Evolutionary conservation across 1,140 invertebrate genomes (phyloP).

Genomic region (Subanguina moxae): DNA sequence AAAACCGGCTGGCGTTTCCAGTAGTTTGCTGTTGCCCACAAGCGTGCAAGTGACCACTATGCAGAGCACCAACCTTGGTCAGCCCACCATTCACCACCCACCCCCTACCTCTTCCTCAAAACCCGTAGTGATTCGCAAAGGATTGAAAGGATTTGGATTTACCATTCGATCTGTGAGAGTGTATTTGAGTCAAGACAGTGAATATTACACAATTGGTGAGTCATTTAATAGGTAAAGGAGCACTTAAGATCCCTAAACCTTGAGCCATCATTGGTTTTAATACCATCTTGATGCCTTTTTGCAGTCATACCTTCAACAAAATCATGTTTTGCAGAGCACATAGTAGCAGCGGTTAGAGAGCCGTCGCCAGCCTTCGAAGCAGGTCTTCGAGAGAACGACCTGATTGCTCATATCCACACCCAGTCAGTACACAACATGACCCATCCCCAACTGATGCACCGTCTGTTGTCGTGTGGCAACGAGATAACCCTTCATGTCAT

Average conservation of each 20-base stretch:
- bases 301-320: no score
- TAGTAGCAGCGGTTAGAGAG: slow-evolving; percentile 52
- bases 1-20: not conserved
- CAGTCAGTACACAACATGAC: slow-evolving; percentile 58
- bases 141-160: slow-evolving; percentile 53
- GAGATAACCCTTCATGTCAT: slow-evolving; percentile 50
- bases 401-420: slow-evolving; percentile 56
- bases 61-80: not conserved
- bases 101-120: slow-evolving; percentile 13
- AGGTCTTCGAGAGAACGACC: slow-evolving; percentile 50
- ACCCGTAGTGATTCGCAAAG: slow-evolving; percentile 47
- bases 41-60: not conserved
- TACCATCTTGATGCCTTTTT: no score
- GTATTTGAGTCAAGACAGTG: slow-evolving; percentile 49
- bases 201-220: slow-evolving; percentile 55
- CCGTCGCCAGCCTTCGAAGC: slow-evolving; percentile 51
- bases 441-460: slow-evolving; percentile 58
- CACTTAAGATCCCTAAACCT: no score
- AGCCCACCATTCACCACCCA: not conserved
- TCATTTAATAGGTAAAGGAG: no score
- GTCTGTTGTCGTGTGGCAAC: slow-evolving; percentile 52
- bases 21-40: slow-evolving; percentile 1
- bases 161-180: slow-evolving; percentile 58
- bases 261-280: no score
- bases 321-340: slow-evolving; percentile 52